phyloP scores from a whole-genome alignment of 2,113 vertebrate species.

The Neolamprologus devosi region DNA sequence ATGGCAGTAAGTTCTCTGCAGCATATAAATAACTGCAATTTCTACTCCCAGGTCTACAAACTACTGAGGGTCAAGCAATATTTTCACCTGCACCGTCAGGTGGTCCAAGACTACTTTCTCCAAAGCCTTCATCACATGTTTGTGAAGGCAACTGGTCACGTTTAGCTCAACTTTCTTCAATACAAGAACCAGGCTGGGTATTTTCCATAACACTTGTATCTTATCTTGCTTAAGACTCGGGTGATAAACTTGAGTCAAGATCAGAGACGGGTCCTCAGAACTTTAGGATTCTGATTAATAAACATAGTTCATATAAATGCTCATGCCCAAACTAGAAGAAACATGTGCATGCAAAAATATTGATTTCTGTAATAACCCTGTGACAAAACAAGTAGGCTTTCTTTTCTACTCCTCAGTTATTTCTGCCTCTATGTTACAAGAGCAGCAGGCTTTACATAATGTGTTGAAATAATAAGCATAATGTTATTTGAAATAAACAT shows the following conservation, averaged over 20 bases:
- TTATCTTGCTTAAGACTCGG: not conserved
- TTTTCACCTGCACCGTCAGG: not conserved
- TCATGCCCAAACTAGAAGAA: not conserved
- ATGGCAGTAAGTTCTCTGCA: not conserved
- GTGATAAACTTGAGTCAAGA: not conserved
- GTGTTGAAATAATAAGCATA: constrained; percentile 28
- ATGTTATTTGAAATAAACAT: constrained; percentile 36
- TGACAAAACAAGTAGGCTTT: not conserved
- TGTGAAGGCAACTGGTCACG: not conserved
- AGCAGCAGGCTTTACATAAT: constrained; percentile 3
- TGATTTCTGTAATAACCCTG: not conserved
- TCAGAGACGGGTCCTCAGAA: not conserved
- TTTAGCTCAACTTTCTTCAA: not conserved
- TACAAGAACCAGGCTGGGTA: not conserved
- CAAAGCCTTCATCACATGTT: not conserved
- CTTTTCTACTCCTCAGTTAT: not conserved
- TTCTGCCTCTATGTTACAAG: not conserved
- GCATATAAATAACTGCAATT: not conserved
- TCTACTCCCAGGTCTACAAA: not conserved
- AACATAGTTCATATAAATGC: not conserved
- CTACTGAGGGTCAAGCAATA: not conserved
- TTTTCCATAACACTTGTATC: not conserved
- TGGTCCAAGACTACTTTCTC: not conserved
- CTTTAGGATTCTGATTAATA: not conserved
- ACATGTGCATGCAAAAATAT: not conserved